These are phyloP conservation scores for silkworm (Bombyx mori) DNA, from an alignment of 1,140 invertebrate genomes.

Conservation along the genomic window DNA sequence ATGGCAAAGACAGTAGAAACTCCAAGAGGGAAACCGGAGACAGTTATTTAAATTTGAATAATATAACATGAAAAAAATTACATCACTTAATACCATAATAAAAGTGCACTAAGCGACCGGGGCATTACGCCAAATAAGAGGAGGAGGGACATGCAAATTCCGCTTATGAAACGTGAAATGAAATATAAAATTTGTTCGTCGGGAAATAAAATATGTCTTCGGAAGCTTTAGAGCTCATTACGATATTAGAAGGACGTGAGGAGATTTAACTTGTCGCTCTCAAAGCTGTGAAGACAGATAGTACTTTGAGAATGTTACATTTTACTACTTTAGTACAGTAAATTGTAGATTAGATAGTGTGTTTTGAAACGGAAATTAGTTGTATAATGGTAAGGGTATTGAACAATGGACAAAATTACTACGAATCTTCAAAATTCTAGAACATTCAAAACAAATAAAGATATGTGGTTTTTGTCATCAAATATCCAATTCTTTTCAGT, in stretches of 20 bases:
- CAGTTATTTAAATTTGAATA: slow-evolving; percentile 74
- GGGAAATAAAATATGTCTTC: slow-evolving; percentile 65
- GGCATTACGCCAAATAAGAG: slow-evolving; percentile 65
- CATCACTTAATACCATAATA: slow-evolving; percentile 74
- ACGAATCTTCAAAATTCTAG: no score
- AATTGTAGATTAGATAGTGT: slow-evolving; percentile 4
- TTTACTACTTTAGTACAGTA: slow-evolving; percentile 20
- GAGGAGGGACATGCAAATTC: slow-evolving; percentile 59
- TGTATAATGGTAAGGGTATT: no score
- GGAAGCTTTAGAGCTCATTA: slow-evolving; percentile 65
- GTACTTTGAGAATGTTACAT: slow-evolving; percentile 8
- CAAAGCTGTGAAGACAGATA: slow-evolving; percentile 47
- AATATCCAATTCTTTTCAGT: no score
- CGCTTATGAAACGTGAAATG: slow-evolving; percentile 70
- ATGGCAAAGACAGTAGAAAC: slow-evolving; percentile 56
- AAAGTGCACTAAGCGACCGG: slow-evolving; percentile 71
- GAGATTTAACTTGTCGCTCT: slow-evolving; percentile 50
- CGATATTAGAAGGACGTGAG: slow-evolving; percentile 62
- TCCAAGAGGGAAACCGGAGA: slow-evolving; percentile 64
- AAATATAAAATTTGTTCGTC: slow-evolving; percentile 69
- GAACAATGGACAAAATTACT: no score
- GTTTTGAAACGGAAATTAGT: no score
- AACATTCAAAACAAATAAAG: no score
- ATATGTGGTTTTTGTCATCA: no score
- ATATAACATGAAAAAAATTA: slow-evolving; percentile 74